Evolutionary conservation across 2,797 vertebrate genomes (phyloP), one percentile per base, ranked within the genome.

Genomic region (Kryptolebias ocellatus): DNA sequence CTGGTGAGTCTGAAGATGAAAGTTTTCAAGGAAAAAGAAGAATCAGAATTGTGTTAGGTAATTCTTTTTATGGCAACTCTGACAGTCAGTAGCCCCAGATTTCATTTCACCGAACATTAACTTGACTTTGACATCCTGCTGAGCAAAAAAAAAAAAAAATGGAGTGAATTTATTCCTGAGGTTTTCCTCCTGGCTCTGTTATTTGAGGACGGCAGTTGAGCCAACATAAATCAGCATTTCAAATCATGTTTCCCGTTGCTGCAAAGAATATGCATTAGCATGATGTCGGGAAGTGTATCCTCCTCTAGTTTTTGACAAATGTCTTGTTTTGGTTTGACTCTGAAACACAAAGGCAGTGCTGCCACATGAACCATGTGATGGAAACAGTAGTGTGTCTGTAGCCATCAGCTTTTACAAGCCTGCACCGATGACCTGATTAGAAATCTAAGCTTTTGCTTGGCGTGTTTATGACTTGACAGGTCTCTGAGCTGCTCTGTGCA

Each of bases 351-450:
- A 70, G 62, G 74, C 80, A 72, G 60, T 24, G 2, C 70, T 58
- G 63, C 64, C 63, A 18, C 72, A 65, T 60, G 53, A 74, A 55
- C 45, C 42, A 62, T 4, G 54, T 56, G 65, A 79, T 72, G 63
- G 61, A 67, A 79, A 68, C 77, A 63, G 79, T 71, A 65, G 60
- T 42, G 11, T 80, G 77, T 87, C 81, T 60, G 74, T 64, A 74
- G 63, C 69, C 67, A 77, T 76, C 80, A 76, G 68, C 74, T 87
- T 61, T 58, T 80, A 74, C 75, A 81, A 72, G 81, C 69, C 60
- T 76, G 42, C 61, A n/a, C 53, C 82, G 82, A 86, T 75, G 85
- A 76, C 62, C 82, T 85, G 83, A 89, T 88, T 81, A 78, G 68
- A 47, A 80, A 68, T 71, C 39, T 55, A 39, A 77, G 49, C n/a